Percentiles rank a stretch among this genome's conserved stretches.
phyloP scores from a whole-genome alignment of 2,888 invertebrate species.

The Acleris cristana region DNA sequence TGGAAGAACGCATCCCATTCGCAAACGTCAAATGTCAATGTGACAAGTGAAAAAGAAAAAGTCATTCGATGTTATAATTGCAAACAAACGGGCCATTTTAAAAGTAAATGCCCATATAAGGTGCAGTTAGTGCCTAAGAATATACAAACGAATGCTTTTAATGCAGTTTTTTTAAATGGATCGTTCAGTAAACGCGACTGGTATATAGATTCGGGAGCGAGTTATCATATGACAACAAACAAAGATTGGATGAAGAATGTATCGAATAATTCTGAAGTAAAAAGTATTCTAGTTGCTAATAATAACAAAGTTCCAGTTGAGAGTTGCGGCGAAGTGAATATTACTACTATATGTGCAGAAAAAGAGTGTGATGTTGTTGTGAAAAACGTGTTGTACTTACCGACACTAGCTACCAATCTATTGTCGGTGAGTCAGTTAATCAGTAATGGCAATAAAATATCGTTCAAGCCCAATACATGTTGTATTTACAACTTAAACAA shows the following conservation, averaged over 20 bases:
- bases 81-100: conserved; percentile 38
- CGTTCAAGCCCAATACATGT: conserved; percentile 7
- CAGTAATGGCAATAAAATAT: conserved; percentile 25
- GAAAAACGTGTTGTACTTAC: conserved; percentile 25
- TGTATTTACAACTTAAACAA: conserved; percentile 21
- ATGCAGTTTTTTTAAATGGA: conserved; percentile 40
- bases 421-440: conserved; percentile 28
- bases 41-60: conserved; percentile 6
- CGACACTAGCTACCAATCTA: conserved; percentile 13
- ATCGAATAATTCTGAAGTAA: conserved; percentile 5
- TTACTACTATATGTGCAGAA: conserved; percentile 16
- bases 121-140: background rate
- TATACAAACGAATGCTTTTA: conserved; percentile 39
- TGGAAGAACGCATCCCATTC: background rate
- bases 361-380: conserved; percentile 23
- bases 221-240: conserved; percentile 40
- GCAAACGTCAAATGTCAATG: conserved; percentile 22
- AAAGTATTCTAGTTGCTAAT: conserved; percentile 36
- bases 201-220: conserved; percentile 43
- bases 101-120: conserved; percentile 24
- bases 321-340: conserved; percentile 35
- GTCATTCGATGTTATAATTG: conserved; percentile 33
- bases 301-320: conserved; percentile 23
- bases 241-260: too few relatives aligned
- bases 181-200: conserved; percentile 40